Conservation (phyloP, 2,797 vertebrate species). For the Bovichtus diacanthus region DNA sequence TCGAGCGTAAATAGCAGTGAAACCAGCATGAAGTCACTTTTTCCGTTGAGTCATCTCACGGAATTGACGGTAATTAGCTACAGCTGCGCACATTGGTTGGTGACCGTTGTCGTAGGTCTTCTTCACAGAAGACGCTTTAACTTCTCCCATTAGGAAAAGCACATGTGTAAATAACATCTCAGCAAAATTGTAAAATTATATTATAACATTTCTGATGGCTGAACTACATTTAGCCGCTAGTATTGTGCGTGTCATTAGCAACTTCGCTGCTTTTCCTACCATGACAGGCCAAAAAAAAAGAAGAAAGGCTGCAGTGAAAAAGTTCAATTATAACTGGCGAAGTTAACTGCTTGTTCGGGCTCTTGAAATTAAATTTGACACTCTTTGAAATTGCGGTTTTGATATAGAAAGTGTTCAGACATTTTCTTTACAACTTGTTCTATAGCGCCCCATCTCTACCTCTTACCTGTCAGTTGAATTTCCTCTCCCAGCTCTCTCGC, state of each 20-base stretch:
- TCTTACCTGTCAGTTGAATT: slow-evolving; percentile 41
- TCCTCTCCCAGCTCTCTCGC: neutral
- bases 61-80: neutral
- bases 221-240: neutral
- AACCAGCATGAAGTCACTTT: neutral
- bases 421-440: neutral
- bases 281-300: neutral
- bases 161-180: neutral
- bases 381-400: neutral
- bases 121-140: neutral
- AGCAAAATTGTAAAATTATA: no score
- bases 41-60: neutral
- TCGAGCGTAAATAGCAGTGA: neutral
- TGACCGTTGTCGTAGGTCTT: neutral
- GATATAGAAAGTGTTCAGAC: neutral
- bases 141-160: neutral
- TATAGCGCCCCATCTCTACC: neutral
- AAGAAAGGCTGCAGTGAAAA: no score
- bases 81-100: neutral
- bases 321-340: neutral
- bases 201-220: neutral
- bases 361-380: neutral
- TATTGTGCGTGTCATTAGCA: neutral
- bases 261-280: neutral
- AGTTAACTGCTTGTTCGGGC: neutral